These are phyloP conservation scores for Chouioia cunea DNA, from an alignment of 2,888 invertebrate species.

Conservation along the genomic window DNA sequence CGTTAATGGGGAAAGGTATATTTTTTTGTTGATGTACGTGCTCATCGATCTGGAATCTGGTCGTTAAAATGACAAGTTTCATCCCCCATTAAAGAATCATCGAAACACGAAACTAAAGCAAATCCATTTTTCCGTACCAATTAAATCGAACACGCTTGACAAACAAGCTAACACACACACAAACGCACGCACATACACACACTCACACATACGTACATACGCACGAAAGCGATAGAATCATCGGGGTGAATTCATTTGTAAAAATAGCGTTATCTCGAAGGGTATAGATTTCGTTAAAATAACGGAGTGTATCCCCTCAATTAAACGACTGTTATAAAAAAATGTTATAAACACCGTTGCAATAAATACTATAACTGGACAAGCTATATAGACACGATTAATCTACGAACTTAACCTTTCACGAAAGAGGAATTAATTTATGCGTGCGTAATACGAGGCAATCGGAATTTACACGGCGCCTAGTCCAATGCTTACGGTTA, in stretches of 20 bases:
- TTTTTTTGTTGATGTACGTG: too few species aligned
- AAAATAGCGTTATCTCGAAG: conserved; percentile 42
- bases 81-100: too few species aligned
- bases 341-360: not conserved
- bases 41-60: too few species aligned
- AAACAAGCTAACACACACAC: not conserved
- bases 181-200: too few species aligned
- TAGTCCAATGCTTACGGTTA: conserved; percentile 33
- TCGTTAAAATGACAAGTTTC: too few species aligned
- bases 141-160: too few species aligned
- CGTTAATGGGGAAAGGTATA: too few species aligned
- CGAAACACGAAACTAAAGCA: too few species aligned
- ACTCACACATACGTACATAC: conserved; percentile 23
- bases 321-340: not conserved
- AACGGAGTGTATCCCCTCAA: not conserved
- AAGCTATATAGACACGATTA: conserved; percentile 9
- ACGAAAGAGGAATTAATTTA: conserved; percentile 22
- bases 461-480: conserved; percentile 36
- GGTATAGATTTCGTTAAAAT: not conserved
- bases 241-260: conserved; percentile 14
- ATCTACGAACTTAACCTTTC: too few species aligned
- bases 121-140: too few species aligned
- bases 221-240: conserved; percentile 17
- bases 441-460: conserved; percentile 21
- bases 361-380: not conserved